These are phyloP conservation scores for Selenia dentaria DNA, from an alignment of 2,888 invertebrate genomes.

Conservation along the genomic window DNA sequence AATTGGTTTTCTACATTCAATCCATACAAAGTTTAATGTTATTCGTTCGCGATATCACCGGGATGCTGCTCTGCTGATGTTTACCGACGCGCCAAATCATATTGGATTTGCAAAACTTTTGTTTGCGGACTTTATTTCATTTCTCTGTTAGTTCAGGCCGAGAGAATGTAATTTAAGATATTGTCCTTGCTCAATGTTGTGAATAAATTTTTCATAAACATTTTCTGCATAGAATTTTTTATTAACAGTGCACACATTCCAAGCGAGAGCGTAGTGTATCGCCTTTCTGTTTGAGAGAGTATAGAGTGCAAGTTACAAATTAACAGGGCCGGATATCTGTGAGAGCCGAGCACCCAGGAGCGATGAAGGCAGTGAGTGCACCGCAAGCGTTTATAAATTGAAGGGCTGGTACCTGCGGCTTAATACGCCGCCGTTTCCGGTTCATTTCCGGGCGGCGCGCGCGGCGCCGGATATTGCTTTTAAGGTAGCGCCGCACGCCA, in stretches of 20 bases:
- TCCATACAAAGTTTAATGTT: constrained; percentile 85
- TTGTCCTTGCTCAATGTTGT: constrained; percentile 54
- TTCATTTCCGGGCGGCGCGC: constrained; percentile 84
- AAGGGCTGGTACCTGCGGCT: constrained; percentile 84
- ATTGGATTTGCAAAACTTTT: constrained; percentile 85
- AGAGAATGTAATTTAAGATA: constrained; percentile 79
- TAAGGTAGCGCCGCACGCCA: constrained; percentile 82
- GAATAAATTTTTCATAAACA: constrained; percentile 43
- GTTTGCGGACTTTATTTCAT: constrained; percentile 84
- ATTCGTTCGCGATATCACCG: constrained; percentile 85
- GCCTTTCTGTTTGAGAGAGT: constrained; percentile 15
- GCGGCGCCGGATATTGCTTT: constrained; percentile 85
- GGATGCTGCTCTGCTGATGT: constrained; percentile 84
- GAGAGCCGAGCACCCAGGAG: constrained; percentile 50
- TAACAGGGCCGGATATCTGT: constrained; percentile 68
- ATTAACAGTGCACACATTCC: constrained; percentile 3
- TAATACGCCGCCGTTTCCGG: constrained; percentile 85
- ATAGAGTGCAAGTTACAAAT: constrained; percentile 71
- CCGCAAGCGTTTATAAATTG: constrained; percentile 83
- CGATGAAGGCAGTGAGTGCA: constrained; percentile 57
- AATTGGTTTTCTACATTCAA: constrained; percentile 86
- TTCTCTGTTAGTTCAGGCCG: constrained; percentile 80
- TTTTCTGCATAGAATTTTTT: constrained; percentile 30
- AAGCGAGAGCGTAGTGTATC: constrained; percentile 4
- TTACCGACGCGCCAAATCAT: constrained; percentile 85